Evolutionary conservation across 2,888 invertebrate species (phyloP).

Genomic region (Ornithoptera priamus): DNA sequence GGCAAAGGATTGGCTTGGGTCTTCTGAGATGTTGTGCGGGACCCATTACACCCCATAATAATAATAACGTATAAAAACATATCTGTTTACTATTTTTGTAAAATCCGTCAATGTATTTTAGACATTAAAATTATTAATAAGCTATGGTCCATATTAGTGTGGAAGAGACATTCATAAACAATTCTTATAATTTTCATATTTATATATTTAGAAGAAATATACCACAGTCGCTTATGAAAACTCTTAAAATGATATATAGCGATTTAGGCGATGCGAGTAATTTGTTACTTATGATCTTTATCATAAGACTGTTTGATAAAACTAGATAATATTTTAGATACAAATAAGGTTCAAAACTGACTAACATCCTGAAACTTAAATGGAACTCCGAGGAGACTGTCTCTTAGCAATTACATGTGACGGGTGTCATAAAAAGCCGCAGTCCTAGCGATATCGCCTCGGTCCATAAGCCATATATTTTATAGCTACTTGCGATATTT

Average conservation of each 20-base stretch:
- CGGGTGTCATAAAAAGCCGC: conserved; percentile 67
- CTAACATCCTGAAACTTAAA: conserved; percentile 43
- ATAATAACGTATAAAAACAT: too few relatives aligned
- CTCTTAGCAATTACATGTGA: conserved; percentile 69
- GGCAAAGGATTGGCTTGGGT: too few relatives aligned
- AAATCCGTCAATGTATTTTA: too few relatives aligned
- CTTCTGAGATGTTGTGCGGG: too few relatives aligned
- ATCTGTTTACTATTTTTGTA: too few relatives aligned
- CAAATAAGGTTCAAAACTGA: conserved; percentile 51
- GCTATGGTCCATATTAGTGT: too few relatives aligned
- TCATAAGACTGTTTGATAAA: conserved; percentile 38
- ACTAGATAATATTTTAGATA: conserved; percentile 38
- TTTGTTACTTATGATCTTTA: conserved; percentile 31
- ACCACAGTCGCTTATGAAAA: neutral
- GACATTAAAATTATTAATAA: too few relatives aligned
- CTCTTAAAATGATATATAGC: conserved; percentile 21
- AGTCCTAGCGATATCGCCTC: conserved; percentile 33
- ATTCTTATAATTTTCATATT: too few relatives aligned
- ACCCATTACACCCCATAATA: too few relatives aligned
- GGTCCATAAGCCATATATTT: conserved; percentile 4
- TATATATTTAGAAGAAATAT: too few relatives aligned
- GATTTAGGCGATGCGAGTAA: conserved; percentile 30
- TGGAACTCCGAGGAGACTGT: conserved; percentile 48
- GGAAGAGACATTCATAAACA: too few relatives aligned
- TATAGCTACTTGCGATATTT: conserved; percentile 8